These are phyloP conservation scores for Lytechinus variegatus DNA, from an alignment of 35 echinoderm and acorn worm genomes.

Conservation along the genomic window DNA sequence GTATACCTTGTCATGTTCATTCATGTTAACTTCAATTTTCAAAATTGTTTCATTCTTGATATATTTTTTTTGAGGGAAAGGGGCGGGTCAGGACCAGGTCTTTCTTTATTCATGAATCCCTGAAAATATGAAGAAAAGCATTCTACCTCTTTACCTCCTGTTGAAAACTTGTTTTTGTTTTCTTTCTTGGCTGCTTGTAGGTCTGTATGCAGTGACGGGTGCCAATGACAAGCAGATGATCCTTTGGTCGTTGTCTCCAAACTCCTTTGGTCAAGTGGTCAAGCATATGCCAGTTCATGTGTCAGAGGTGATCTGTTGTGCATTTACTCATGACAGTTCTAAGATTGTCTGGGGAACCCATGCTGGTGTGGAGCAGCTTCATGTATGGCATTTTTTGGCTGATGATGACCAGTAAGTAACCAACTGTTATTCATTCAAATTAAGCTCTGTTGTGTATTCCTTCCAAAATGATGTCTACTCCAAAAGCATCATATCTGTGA, in stretches of 20 bases:
- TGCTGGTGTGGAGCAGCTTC: slow-evolving; percentile 63
- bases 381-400: slow-evolving; percentile 62
- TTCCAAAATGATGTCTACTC: too few species aligned
- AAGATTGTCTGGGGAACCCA: slow-evolving; percentile 61
- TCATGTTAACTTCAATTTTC: too few species aligned
- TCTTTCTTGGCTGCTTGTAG: neutral
- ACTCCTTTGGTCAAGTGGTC: slow-evolving; percentile 30
- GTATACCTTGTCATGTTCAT: too few species aligned
- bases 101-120: too few species aligned
- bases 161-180: neutral
- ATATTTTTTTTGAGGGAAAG: too few species aligned
- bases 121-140: too few species aligned
- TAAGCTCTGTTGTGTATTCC: too few species aligned
- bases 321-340: slow-evolving; percentile 56
- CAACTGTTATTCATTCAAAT: too few species aligned
- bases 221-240: neutral
- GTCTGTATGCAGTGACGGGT: neutral
- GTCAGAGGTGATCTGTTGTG: slow-evolving; percentile 27
- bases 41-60: too few species aligned
- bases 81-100: too few species aligned
- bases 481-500: too few species aligned
- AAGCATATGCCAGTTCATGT: slow-evolving; percentile 1
- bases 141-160: neutral
- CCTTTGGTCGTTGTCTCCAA: neutral
- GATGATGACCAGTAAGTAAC: slow-evolving; percentile 24